Base-by-base conservation (phyloP, 2,113 vertebrate genomes). In the Corydoras maculifer region DNA sequence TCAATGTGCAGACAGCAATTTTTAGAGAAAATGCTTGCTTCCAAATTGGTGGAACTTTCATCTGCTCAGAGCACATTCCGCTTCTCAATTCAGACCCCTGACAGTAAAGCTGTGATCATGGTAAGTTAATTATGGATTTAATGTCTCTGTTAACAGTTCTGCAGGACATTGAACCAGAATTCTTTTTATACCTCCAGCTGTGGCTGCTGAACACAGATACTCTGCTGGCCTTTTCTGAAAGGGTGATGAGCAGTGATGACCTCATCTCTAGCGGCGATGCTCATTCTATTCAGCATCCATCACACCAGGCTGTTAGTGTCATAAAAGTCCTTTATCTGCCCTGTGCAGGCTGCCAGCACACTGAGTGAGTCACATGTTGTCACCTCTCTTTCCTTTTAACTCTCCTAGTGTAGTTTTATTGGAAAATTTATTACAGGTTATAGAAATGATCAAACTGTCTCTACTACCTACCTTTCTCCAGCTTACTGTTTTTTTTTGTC, bases 191-290 rank as follows among this genome's bases (percentile, higher is more conserved):
- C 74, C 32, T 80, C 57, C 80, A 99, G 97, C 78, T 98, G 18
- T 99, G 97, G 96, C 85, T 98, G 78, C 86, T 99, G 86, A 99
- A 99, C 88, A 90, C 86, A 54, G 96, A 98, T 82, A 93, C 93
- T 18, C 78, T 99, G 81, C 82, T 92, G 62, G 88, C 92, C 59
- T 86, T 90, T 68, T 81, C 78, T 18, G 82, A 77, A 87, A 84
- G 63, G 78, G 68, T 72, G 9, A 79, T 76, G 6, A 72, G 67
- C 35, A 62, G 43, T 4, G 69, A 73, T 65, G 76, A 68, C 74
- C 87, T 86, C 68, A 68, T 84, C 15, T 75, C 84, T 8, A 78
- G 89, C 60, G 84, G 84, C 83, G 82, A 88, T 25, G 18, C 18
- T 25, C 18, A 25, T 13, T 11, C 64, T 15, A 71, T 72, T 35